Evolutionary conservation across 2,797 vertebrate species (phyloP).

Genomic region (Oreochromis mossambicus): DNA sequence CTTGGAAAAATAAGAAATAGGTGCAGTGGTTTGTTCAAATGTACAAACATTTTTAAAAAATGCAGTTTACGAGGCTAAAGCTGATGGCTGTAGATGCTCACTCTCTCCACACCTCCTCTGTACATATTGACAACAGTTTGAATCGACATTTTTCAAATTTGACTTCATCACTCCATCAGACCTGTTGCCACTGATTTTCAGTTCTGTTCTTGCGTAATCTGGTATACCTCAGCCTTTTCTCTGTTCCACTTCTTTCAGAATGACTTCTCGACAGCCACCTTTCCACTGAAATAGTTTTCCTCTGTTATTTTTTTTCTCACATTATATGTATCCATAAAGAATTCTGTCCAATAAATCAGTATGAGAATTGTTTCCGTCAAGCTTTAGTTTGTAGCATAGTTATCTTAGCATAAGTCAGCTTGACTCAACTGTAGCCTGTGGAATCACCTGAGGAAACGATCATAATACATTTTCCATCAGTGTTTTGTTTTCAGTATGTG

Average conservation of each 20-base stretch:
- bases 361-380: neutral
- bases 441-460: neutral
- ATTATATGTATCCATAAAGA: neutral
- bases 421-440: neutral
- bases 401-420: neutral
- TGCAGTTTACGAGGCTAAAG: neutral
- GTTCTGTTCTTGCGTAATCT: neutral
- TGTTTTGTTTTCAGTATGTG: neutral
- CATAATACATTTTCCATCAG: neutral
- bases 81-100: neutral
- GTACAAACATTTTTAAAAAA: neutral
- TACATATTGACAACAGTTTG: neutral
- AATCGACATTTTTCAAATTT: neutral
- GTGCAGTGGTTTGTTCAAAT: neutral
- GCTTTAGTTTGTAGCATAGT: neutral
- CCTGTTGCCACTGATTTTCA: neutral
- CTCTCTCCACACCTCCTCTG: neutral
- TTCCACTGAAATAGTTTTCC: neutral
- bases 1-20: neutral
- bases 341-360: neutral
- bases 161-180: neutral
- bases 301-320: neutral
- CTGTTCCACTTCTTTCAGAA: neutral
- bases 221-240: neutral
- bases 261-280: neutral